These are phyloP conservation scores for Gymnothorax javanicus DNA, from an alignment of 2,797 vertebrate genomes.

Conservation along the genomic window DNA sequence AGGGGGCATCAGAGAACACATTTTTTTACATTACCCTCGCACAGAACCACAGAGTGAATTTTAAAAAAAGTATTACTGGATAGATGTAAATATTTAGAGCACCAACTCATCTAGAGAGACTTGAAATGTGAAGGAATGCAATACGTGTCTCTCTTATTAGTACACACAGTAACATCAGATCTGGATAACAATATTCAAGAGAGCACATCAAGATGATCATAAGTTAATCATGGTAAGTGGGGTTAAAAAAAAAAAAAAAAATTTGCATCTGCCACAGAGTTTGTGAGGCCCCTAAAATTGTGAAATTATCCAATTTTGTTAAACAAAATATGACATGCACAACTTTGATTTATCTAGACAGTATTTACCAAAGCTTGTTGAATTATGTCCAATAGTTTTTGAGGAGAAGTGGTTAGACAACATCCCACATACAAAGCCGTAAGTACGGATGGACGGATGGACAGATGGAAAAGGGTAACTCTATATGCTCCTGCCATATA, in stretches of 20 bases:
- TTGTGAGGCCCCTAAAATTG: too few relatives aligned
- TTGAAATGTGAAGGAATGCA: not conserved
- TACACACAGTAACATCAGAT: not conserved
- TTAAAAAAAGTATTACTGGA: not conserved
- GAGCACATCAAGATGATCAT: not conserved
- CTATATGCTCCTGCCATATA: too few relatives aligned
- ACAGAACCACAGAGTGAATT: too few relatives aligned
- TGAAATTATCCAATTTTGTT: too few relatives aligned
- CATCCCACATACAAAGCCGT: too few relatives aligned
- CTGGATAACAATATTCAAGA: not conserved
- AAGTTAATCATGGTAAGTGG: not conserved
- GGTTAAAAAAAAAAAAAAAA: not conserved
- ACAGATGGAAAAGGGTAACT: too few relatives aligned
- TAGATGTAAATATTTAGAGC: not conserved
- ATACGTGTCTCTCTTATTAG: not conserved
- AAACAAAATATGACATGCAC: too few relatives aligned
- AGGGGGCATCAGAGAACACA: slow-evolving; percentile 13
- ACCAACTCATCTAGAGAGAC: not conserved
- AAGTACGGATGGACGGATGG: too few relatives aligned
- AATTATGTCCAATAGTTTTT: too few relatives aligned
- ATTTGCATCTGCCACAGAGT: not conserved
- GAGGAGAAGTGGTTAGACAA: too few relatives aligned
- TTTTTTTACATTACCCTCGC: not conserved
- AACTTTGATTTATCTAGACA: too few relatives aligned
- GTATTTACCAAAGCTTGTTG: too few relatives aligned